Conservation (phyloP, 2,888 invertebrate species). For the Eupithecia exiguata region DNA sequence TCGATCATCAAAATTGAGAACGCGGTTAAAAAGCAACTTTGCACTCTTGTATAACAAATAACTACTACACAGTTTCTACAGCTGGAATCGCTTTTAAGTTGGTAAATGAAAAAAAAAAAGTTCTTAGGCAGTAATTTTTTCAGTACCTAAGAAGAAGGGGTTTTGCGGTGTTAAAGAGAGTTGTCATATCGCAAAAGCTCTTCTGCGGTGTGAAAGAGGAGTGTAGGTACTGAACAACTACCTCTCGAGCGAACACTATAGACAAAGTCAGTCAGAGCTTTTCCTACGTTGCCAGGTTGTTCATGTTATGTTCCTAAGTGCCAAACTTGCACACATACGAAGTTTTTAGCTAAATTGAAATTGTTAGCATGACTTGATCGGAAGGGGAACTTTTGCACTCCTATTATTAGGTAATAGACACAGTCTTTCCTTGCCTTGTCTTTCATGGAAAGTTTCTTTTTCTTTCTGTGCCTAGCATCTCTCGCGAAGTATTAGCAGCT, state of each 20-base stretch:
- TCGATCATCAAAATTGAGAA: too few species aligned
- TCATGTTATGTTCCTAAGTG: slow-evolving; percentile 14
- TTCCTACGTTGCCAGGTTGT: background rate
- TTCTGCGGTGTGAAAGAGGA: too few species aligned
- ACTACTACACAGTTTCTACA: too few species aligned
- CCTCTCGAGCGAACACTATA: background rate
- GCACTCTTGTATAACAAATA: too few species aligned
- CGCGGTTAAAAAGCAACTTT: too few species aligned
- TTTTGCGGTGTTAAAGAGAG: too few species aligned
- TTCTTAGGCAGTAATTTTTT: too few species aligned
- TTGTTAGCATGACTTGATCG: slow-evolving; percentile 23
- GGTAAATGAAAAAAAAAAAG: too few species aligned
- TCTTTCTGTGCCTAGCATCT: background rate
- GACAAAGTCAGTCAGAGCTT: background rate
- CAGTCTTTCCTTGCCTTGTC: background rate
- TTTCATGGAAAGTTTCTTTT: background rate
- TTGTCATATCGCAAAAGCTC: too few species aligned
- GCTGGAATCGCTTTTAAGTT: too few species aligned
- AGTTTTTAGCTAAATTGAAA: slow-evolving; percentile 32
- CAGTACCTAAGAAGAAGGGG: too few species aligned
- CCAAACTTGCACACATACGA: slow-evolving; percentile 14
- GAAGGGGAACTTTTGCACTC: background rate
- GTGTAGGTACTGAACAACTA: background rate
- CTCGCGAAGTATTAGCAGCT: too few species aligned
- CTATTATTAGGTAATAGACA: background rate